Percentiles rank a stretch among this genome's conserved stretches.
Conservation (phyloP, 2,888 invertebrate genomes). For the Limnephilus marmoratus region DNA sequence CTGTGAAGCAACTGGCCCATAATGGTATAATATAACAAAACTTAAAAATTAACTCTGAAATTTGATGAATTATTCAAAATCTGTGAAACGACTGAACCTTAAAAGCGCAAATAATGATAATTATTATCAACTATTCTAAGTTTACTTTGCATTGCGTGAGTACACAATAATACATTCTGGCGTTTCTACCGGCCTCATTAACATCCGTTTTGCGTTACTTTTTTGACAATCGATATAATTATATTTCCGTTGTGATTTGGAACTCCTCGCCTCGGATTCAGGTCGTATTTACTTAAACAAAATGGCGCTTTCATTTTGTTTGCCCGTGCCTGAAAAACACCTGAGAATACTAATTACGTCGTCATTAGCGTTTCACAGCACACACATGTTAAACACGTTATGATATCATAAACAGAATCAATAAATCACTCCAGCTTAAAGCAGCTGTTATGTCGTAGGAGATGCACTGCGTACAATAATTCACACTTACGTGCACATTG, state of each 20-base stretch:
- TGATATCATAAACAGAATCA: slow-evolving; percentile 40
- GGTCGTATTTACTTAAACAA: slow-evolving; percentile 2
- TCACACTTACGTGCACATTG: not conserved
- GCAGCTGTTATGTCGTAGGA: slow-evolving; percentile 17
- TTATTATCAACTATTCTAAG: too few relatives aligned
- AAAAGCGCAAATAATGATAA: not conserved
- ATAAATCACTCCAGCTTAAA: slow-evolving; percentile 22
- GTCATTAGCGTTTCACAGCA: slow-evolving; percentile 33
- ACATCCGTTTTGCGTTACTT: not conserved
- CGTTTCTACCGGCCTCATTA: not conserved
- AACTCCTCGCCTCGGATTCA: slow-evolving; percentile 10
- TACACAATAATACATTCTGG: not conserved
- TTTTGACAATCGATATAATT: not conserved
- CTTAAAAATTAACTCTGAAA: too few relatives aligned
- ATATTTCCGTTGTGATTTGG: slow-evolving; percentile 37
- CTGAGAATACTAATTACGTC: slow-evolving; percentile 47
- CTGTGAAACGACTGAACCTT: too few relatives aligned
- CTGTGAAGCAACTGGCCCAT: too few relatives aligned
- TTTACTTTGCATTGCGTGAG: too few relatives aligned
- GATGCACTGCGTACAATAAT: slow-evolving; percentile 3
- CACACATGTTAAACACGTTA: slow-evolving; percentile 25
- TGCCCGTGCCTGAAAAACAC: slow-evolving; percentile 21
- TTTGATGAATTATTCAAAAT: too few relatives aligned
- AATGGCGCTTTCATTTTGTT: slow-evolving; percentile 18
- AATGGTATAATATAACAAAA: too few relatives aligned